Conservation (phyloP, 2,888 invertebrate genomes). For the Trichopria drosophilae region DNA sequence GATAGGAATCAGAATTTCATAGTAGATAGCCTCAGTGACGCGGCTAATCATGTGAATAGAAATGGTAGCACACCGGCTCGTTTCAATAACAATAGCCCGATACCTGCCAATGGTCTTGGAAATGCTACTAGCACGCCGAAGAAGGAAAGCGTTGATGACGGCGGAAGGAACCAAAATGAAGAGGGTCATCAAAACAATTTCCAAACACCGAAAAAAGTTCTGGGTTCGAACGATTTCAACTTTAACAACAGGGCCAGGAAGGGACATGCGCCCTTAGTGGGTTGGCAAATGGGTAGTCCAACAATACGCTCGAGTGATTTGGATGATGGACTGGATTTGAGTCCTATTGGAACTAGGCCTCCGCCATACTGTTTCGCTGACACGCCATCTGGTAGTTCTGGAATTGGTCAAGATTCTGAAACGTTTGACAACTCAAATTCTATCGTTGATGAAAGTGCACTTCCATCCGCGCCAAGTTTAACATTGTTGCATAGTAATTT, state of each 20-base stretch:
- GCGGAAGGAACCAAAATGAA: constrained; percentile 34
- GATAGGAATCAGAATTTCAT: constrained; percentile 43
- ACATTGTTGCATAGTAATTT: no score
- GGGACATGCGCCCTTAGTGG: constrained; percentile 52
- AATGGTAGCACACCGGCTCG: no score
- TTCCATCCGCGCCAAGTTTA: constrained; percentile 48
- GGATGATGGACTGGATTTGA: constrained; percentile 9
- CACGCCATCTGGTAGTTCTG: constrained; percentile 58
- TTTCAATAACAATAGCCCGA: constrained; percentile 26
- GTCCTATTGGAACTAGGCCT: constrained; percentile 12
- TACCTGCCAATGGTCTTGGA: constrained; percentile 9
- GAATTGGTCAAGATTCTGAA: constrained; percentile 59
- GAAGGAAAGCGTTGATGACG: no score
- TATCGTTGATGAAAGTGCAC: constrained; percentile 46
- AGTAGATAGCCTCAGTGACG: constrained; percentile 28
- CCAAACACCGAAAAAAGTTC: constrained; percentile 2
- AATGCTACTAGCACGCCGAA: constrained; percentile 41
- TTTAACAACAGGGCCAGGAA: constrained; percentile 29
- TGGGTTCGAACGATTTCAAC: constrained; percentile 9
- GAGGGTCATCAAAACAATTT: constrained; percentile 31
- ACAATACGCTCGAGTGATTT: constrained; percentile 42
- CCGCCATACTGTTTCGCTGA: constrained; percentile 10
- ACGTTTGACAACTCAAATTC: constrained; percentile 50
- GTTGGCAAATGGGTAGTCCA: constrained; percentile 54
- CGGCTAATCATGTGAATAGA: constrained; percentile 20